phyloP scores from a whole-genome alignment of 1,140 invertebrate genomes.

The Drosophila gunungcola region DNA sequence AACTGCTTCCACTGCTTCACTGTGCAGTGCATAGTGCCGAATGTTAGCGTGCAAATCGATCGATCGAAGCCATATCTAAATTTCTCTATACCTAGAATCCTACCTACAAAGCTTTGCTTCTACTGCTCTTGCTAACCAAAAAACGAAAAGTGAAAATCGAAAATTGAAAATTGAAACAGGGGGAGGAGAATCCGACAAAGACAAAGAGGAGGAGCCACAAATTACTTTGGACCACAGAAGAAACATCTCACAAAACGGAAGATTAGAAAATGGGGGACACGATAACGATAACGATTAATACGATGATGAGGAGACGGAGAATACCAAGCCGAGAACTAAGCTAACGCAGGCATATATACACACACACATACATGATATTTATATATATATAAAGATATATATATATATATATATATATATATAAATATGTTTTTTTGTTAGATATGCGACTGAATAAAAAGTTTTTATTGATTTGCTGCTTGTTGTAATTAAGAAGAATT shows the following conservation, averaged over 20 bases:
- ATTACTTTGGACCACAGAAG: constrained; percentile 69
- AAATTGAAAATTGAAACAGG: constrained; percentile 3
- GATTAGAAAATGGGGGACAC: constrained; percentile 13
- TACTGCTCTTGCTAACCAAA: constrained; percentile 44
- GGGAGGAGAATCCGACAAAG: constrained; percentile 10
- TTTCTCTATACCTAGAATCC: constrained; percentile 54
- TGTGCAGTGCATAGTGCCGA: constrained; percentile 28
- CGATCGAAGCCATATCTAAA: constrained; percentile 53
- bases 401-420: constrained; percentile 45
- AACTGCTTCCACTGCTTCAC: constrained; percentile 34
- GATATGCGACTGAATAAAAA: constrained; percentile 80
- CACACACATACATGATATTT: constrained; percentile 45
- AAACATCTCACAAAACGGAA: constrained; percentile 59
- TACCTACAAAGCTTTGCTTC: constrained; percentile 53
- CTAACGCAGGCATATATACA: constrained; percentile 44
- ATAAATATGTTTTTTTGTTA: constrained; percentile 47
- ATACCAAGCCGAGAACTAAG: constrained; percentile 34
- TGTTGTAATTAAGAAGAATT: constrained; percentile 78
- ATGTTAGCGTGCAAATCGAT: constrained; percentile 44
- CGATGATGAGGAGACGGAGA: constrained; percentile 10
- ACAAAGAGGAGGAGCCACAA: constrained; percentile 16
- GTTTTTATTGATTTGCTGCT: constrained; percentile 78
- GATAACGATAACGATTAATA: constrained; percentile 16
- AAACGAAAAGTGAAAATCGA: constrained; percentile 3
- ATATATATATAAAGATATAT: constrained; percentile 42